Evolutionary conservation across 2,113 vertebrate genomes (phyloP).

Genomic region (Peromyscus polionotus): DNA sequence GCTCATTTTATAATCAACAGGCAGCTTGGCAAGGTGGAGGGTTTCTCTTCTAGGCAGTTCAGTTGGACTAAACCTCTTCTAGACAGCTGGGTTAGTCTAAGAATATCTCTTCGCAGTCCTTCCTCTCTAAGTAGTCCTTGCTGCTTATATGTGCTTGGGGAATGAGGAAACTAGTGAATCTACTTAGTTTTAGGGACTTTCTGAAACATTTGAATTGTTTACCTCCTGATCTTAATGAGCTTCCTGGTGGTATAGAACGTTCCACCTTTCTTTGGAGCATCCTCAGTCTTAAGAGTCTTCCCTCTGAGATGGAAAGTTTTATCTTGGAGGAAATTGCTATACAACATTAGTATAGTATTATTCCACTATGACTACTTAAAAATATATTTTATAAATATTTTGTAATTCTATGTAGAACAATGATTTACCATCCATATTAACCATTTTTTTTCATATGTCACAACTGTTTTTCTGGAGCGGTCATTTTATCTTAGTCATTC

Average conservation of each 20-base stretch:
- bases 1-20: neutral
- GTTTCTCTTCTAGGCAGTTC: neutral
- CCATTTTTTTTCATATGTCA: neutral
- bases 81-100: neutral
- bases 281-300: neutral
- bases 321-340: neutral
- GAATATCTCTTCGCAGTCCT: neutral
- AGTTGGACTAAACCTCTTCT: neutral
- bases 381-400: neutral
- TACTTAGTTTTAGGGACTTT: neutral
- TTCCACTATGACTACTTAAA: no score
- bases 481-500: neutral
- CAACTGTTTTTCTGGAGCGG: neutral
- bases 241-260: neutral
- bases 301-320: neutral
- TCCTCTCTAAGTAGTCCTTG: no score
- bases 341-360: neutral
- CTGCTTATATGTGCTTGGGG: neutral
- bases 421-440: neutral
- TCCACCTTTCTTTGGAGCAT: neutral
- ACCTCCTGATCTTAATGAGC: neutral
- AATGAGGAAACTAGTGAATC: neutral
- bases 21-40: neutral
- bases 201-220: neutral
- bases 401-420: neutral